These are phyloP conservation scores for Channallabes apus DNA, from an alignment of 2,797 vertebrate genomes.

Conservation along the genomic window DNA sequence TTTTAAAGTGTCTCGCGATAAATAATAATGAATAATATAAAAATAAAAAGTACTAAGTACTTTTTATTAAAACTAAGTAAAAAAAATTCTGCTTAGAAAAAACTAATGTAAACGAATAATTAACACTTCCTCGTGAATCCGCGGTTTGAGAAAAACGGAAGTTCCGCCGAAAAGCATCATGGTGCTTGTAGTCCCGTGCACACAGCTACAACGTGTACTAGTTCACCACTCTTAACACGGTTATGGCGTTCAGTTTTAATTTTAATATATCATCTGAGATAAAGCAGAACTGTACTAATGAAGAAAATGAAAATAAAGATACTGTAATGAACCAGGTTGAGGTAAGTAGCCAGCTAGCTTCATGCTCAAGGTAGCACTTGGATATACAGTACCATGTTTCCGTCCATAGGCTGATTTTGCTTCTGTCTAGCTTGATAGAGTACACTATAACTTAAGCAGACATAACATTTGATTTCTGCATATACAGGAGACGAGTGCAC, in stretches of 20 bases:
- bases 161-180: slow-evolving; percentile 34
- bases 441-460: not conserved
- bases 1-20: not conserved
- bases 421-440: not conserved
- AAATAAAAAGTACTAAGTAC: not conserved
- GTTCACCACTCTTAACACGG: not conserved
- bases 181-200: slow-evolving; percentile 60
- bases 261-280: slow-evolving; percentile 65
- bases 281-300: slow-evolving; percentile 25
- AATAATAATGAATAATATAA: not conserved
- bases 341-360: slow-evolving; percentile 8
- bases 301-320: slow-evolving; percentile 58
- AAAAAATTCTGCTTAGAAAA: not conserved
- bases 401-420: not conserved
- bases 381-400: not conserved
- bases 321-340: not conserved
- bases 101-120: not conserved
- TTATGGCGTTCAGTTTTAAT: slow-evolving; percentile 78
- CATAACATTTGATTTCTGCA: not conserved
- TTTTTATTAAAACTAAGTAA: not conserved
- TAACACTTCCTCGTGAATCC: not conserved
- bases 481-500: slow-evolving; percentile 26
- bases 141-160: not conserved
- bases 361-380: not conserved
- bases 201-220: slow-evolving; percentile 14